phyloP scores from a whole-genome alignment of 1,140 invertebrate species.

The Calliphora vicina region DNA sequence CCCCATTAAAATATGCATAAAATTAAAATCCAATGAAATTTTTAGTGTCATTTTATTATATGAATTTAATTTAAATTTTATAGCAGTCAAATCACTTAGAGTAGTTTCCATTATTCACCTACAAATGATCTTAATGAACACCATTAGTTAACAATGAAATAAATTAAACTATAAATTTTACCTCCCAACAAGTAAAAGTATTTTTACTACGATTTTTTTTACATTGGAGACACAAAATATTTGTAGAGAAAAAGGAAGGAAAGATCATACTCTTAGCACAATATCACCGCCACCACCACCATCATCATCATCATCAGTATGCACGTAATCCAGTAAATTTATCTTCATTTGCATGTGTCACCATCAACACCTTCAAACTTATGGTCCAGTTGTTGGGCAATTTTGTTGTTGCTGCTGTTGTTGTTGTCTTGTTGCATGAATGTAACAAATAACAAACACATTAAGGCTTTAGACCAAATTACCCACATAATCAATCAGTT shows the following conservation, averaged over 20 bases:
- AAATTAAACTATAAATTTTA: slow-evolving; percentile 5
- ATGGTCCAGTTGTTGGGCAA: slow-evolving; percentile 12
- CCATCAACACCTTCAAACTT: slow-evolving; percentile 30
- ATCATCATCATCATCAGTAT: neutral
- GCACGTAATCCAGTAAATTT: slow-evolving; percentile 24
- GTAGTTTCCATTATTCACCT: neutral
- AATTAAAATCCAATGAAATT: neutral
- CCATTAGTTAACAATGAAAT: neutral
- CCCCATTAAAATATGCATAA: neutral
- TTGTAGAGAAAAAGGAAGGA: no score
- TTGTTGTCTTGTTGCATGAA: neutral
- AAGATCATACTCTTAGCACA: neutral
- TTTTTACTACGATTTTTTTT: neutral
- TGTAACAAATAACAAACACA: slow-evolving; percentile 16
- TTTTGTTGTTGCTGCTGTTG: neutral
- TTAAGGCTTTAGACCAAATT: slow-evolving; percentile 20
- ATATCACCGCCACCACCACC: neutral
- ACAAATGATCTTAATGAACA: neutral
- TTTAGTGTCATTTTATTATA: neutral
- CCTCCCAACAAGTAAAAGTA: slow-evolving; percentile 25
- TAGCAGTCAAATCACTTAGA: neutral
- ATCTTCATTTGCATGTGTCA: slow-evolving; percentile 30
- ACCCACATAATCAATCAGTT: slow-evolving; percentile 32
- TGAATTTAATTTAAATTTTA: neutral
- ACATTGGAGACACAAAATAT: no score